These are phyloP conservation scores for Cordilura impudica DNA, from an alignment of 2,888 invertebrate species.

Conservation along the genomic window DNA sequence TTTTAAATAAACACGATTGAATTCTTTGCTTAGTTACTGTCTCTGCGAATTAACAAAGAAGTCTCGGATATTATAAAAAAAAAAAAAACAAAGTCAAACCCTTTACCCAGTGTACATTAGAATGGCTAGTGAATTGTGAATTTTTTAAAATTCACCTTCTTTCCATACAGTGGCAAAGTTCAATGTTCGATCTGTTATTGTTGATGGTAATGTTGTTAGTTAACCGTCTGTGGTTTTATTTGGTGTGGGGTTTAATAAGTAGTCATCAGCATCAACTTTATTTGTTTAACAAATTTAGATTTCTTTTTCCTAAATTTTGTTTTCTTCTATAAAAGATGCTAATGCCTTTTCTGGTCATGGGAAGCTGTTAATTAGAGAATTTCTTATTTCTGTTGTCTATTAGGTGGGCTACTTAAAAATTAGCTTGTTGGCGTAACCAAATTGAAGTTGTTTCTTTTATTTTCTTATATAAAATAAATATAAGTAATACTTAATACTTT, in stretches of 20 bases:
- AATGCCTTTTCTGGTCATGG: constrained; percentile 38
- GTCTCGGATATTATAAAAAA: too few species aligned
- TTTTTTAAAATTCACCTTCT: neutral
- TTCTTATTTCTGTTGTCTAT: constrained; percentile 5
- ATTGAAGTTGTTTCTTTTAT: neutral
- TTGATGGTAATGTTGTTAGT: neutral
- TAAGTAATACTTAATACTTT: neutral
- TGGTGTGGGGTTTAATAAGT: neutral
- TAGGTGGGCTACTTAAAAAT: constrained; percentile 32
- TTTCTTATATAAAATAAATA: neutral
- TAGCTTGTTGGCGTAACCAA: constrained; percentile 30
- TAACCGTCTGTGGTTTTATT: neutral
- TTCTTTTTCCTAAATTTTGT: neutral
- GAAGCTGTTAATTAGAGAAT: constrained; percentile 41
- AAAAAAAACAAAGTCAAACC: too few species aligned
- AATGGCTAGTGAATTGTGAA: neutral
- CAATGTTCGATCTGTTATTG: constrained; percentile 40
- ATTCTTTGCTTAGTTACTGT: too few species aligned
- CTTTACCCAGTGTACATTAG: neutral
- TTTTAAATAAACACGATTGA: too few species aligned
- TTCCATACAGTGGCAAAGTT: constrained; percentile 26
- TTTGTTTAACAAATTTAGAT: constrained; percentile 42
- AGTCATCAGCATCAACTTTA: constrained; percentile 22
- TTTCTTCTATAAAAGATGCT: neutral
- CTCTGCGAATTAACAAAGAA: too few species aligned